phyloP scores from a whole-genome alignment of 2,113 vertebrate species.

The Hippocampus abdominalis region DNA sequence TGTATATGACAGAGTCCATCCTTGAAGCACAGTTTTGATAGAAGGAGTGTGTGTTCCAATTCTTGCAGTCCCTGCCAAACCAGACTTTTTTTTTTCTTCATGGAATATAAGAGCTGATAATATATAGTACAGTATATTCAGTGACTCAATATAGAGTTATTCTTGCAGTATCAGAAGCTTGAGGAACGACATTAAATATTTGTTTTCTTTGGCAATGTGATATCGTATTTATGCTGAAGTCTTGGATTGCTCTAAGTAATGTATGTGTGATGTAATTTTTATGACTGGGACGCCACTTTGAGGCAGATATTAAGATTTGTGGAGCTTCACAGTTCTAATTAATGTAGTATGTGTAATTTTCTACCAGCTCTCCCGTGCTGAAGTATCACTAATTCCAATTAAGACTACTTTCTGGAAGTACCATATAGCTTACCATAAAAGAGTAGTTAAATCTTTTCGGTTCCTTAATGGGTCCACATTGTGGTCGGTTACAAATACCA shows the following conservation, averaged over 20 bases:
- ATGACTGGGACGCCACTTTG: neutral
- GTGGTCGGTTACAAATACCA: too few species aligned
- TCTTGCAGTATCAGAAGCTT: neutral
- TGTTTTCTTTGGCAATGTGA: neutral
- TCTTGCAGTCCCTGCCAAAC: too few species aligned
- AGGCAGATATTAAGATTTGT: neutral
- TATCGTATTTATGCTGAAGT: neutral
- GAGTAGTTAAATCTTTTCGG: too few species aligned
- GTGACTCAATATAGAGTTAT: neutral
- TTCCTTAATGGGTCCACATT: too few species aligned
- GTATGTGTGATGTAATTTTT: neutral
- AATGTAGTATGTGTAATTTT: neutral
- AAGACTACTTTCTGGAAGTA: neutral
- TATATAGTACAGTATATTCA: neutral
- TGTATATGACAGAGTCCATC: neutral
- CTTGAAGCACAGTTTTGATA: neutral
- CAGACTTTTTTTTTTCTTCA: too few species aligned
- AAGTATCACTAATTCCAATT: neutral
- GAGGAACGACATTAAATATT: neutral
- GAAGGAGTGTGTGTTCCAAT: too few species aligned
- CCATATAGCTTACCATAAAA: neutral
- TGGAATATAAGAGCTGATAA: too few species aligned
- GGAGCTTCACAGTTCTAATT: neutral
- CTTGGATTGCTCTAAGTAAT: neutral
- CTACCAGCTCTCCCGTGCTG: neutral